Evolutionary conservation across 2,797 vertebrate genomes (phyloP).

Genomic region (Microchirus variegatus): DNA sequence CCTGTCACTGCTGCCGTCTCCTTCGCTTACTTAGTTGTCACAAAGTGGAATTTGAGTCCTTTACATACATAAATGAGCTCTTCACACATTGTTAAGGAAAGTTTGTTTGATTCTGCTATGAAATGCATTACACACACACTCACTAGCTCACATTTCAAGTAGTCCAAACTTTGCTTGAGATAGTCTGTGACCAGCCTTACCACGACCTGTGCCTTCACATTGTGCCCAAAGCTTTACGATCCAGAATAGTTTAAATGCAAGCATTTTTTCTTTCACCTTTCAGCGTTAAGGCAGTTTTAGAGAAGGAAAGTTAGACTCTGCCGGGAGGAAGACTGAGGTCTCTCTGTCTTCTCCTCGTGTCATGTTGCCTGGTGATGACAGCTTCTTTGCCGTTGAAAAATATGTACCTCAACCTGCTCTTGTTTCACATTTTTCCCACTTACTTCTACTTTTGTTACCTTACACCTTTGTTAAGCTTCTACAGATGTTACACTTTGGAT

Average conservation of each 20-base stretch:
- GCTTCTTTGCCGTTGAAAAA: conserved; percentile 5
- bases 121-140: too few species aligned
- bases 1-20: too few species aligned
- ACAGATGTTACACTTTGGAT: background rate
- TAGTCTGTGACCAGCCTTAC: too few species aligned
- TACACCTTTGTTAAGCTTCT: conserved; percentile 8
- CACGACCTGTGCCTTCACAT: background rate
- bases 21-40: too few species aligned
- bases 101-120: too few species aligned
- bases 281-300: background rate
- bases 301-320: conserved; percentile 3
- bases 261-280: background rate
- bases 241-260: background rate
- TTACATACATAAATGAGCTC: too few species aligned
- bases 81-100: too few species aligned
- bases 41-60: too few species aligned
- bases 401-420: conserved; percentile 9
- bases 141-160: too few species aligned
- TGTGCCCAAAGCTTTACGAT: background rate
- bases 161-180: too few species aligned
- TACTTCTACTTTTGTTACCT: conserved; percentile 13
- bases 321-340: conserved; percentile 16
- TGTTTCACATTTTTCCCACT: conserved; percentile 29
- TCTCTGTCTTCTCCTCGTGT: conserved; percentile 18
- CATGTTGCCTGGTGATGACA: conserved; percentile 13